These are phyloP conservation scores for Drosophila seclusa DNA, from an alignment of 2,888 invertebrate genomes.

Conservation along the genomic window DNA sequence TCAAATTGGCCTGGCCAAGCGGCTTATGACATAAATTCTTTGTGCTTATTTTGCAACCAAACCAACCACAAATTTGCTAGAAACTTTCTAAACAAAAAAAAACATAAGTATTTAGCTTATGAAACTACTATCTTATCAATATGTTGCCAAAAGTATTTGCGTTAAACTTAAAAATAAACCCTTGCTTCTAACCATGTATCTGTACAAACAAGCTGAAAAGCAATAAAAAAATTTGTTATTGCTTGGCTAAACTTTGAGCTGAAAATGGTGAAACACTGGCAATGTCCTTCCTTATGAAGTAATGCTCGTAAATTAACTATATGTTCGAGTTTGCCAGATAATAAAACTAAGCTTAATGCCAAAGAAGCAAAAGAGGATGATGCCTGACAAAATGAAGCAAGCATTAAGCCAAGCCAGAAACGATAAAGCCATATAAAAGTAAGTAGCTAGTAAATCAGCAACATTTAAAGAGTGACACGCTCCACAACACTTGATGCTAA, in stretches of 20 bases:
- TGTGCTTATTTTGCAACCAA: neutral
- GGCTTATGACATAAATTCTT: neutral
- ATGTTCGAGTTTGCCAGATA: slow-evolving; percentile 28
- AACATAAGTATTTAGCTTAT: neutral
- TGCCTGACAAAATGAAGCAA: slow-evolving; percentile 17
- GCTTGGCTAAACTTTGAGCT: slow-evolving; percentile 1
- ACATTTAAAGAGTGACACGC: slow-evolving; percentile 48
- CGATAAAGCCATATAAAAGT: slow-evolving; percentile 37
- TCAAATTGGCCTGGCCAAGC: slow-evolving; percentile 14
- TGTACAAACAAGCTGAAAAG: neutral
- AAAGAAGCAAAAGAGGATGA: neutral
- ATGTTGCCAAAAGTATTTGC: neutral
- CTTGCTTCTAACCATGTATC: neutral
- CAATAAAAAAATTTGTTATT: slow-evolving; percentile 1
- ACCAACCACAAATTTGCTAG: neutral
- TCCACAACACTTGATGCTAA: slow-evolving; percentile 62
- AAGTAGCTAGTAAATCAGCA: slow-evolving; percentile 39
- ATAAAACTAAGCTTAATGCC: slow-evolving; percentile 39
- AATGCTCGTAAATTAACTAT: slow-evolving; percentile 35
- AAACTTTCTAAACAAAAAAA: neutral
- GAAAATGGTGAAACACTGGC: neutral
- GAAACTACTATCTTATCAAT: neutral
- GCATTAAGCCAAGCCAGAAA: slow-evolving; percentile 15
- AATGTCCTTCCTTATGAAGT: slow-evolving; percentile 15
- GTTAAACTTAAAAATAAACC: neutral